phyloP scores from a whole-genome alignment of 2,113 vertebrate genomes.

The Anas platyrhynchos region DNA sequence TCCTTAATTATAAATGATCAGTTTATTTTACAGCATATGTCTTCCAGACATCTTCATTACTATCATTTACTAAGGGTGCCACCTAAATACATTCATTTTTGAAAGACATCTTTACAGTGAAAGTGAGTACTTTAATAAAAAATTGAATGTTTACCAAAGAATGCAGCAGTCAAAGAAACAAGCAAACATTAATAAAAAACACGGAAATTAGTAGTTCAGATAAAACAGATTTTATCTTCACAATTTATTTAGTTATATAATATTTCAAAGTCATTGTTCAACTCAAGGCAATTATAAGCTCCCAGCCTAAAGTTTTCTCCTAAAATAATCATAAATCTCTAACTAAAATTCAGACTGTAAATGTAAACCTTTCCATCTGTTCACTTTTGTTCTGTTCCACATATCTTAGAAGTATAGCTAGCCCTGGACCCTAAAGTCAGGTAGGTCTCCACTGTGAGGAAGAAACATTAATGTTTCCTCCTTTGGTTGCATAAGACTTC shows the following conservation, averaged over 20 bases:
- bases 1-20: neutral
- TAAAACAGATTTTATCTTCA: neutral
- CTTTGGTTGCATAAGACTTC: neutral
- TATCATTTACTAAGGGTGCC: neutral
- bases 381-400: neutral
- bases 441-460: neutral
- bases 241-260: neutral
- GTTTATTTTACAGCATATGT: neutral
- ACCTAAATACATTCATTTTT: neutral
- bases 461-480: neutral
- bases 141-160: neutral
- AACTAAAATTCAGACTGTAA: neutral
- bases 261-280: neutral
- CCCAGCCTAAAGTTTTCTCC: neutral
- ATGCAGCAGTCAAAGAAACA: neutral
- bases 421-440: neutral
- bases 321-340: neutral
- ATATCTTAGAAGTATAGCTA: neutral
- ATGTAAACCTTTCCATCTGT: neutral
- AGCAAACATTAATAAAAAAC: neutral
- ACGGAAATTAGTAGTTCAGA: neutral
- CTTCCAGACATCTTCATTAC: neutral
- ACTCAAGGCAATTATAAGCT: neutral
- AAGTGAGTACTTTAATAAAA: neutral
- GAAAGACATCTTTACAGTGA: neutral